A percentile compares a stretch with the other conserved stretches of the same genome.
These are phyloP conservation scores for Magallana ariakensis DNA, from an alignment of 1,140 invertebrate genomes.

Conservation along the genomic window DNA sequence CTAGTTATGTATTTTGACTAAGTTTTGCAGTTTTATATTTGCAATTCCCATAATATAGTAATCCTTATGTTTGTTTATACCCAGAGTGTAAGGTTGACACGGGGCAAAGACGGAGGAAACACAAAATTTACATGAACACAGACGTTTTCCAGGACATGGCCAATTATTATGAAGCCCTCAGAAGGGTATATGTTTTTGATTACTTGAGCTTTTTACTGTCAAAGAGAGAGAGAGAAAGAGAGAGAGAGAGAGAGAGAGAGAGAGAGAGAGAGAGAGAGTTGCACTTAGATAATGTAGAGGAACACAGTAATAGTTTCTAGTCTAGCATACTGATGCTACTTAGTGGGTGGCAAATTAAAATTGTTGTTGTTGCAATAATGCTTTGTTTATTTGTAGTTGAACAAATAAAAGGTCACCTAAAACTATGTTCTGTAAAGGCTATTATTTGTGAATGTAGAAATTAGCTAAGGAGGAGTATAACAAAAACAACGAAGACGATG, in stretches of 20 bases:
- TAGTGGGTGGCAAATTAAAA: not conserved
- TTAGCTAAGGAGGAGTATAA: conserved; percentile 12
- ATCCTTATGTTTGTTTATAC: not conserved
- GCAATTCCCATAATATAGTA: not conserved
- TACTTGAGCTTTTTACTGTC: not conserved
- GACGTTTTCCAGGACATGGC: conserved; percentile 61
- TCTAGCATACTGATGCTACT: not conserved
- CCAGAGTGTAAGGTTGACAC: conserved; percentile 53
- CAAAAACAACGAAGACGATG: not conserved
- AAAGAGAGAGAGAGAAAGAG: not conserved
- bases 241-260: too few species aligned
- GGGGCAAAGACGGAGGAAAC: conserved; percentile 41
- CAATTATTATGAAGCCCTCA: conserved; percentile 57
- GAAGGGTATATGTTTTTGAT: conserved; percentile 45
- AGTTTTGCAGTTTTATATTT: not conserved
- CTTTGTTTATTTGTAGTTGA: not conserved
- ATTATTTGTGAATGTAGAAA: conserved; percentile 29
- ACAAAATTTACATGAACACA: conserved; percentile 45
- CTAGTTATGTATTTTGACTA: too few species aligned
- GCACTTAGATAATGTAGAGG: not conserved
- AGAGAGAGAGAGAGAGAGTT: not conserved
- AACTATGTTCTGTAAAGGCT: not conserved
- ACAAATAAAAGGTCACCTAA: not conserved
- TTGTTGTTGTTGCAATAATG: not conserved
- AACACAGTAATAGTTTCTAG: not conserved